A percentile compares a stretch with the other conserved stretches of the same genome.
phyloP scores from a whole-genome alignment of 2,888 invertebrate species.

The Nomada hirtipes region DNA sequence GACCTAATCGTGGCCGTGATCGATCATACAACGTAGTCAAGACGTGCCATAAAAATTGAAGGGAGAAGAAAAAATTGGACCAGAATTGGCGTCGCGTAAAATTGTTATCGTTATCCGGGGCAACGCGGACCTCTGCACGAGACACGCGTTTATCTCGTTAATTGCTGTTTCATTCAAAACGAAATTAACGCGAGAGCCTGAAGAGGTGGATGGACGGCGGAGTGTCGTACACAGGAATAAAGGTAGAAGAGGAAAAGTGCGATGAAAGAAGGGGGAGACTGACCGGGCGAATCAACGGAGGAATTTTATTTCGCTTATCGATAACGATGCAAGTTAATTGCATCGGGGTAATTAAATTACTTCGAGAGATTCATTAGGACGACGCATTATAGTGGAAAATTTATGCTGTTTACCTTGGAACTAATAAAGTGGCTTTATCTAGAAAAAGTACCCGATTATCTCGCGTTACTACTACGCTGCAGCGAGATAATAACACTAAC shows the following conservation, averaged over 20 bases:
- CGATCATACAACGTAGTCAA: neutral
- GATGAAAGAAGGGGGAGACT: neutral
- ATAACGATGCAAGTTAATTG: slow-evolving; percentile 50
- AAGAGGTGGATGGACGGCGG: neutral
- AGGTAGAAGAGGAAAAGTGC: no score
- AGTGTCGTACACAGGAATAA: neutral
- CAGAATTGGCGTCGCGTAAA: slow-evolving; percentile 8
- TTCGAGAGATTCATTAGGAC: slow-evolving; percentile 42
- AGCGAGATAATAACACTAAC: slow-evolving; percentile 48
- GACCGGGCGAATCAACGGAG: neutral
- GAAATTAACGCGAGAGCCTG: neutral
- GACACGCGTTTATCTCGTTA: slow-evolving; percentile 31
- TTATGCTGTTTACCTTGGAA: slow-evolving; percentile 55
- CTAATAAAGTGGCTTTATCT: slow-evolving; percentile 62
- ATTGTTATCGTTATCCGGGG: slow-evolving; percentile 29
- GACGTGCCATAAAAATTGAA: neutral
- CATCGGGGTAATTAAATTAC: slow-evolving; percentile 43
- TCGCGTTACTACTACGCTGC: slow-evolving; percentile 30
- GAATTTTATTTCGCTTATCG: slow-evolving; percentile 19
- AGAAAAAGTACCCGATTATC: slow-evolving; percentile 60
- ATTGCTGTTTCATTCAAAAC: slow-evolving; percentile 31
- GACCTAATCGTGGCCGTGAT: slow-evolving; percentile 17
- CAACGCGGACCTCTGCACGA: slow-evolving; percentile 1
- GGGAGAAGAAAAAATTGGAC: neutral
- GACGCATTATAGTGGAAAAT: slow-evolving; percentile 60